Evolutionary conservation across 1,140 invertebrate species (phyloP).

Genomic region (Heliconius nattereri): DNA sequence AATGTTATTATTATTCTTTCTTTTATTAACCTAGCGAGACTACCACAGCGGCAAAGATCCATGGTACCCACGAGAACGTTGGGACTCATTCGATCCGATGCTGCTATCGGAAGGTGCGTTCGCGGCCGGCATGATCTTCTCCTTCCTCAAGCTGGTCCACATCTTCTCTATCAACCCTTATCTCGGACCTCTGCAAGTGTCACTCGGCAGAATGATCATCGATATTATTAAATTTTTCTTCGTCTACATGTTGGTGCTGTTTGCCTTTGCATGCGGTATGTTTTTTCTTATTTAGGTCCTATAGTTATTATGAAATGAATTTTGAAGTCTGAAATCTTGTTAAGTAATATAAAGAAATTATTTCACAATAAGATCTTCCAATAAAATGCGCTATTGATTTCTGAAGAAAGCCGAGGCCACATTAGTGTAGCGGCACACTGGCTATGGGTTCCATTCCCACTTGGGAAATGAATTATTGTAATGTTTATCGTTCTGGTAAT

Average conservation of each 20-base stretch:
- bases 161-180: slow-evolving; percentile 98
- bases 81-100: slow-evolving; percentile 97
- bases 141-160: slow-evolving; percentile 95
- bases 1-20: neutral
- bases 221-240: slow-evolving; percentile 97
- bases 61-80: slow-evolving; percentile 91
- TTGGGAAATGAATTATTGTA: too few species aligned
- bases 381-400: too few species aligned
- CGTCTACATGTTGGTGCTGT: slow-evolving; percentile 93
- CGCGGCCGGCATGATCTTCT: slow-evolving; percentile 97
- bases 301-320: too few species aligned
- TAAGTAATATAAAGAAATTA: too few species aligned
- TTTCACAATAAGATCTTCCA: too few species aligned
- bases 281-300: slow-evolving; percentile 13
- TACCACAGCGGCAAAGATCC: slow-evolving; percentile 87
- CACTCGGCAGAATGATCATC: slow-evolving; percentile 94
- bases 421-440: too few species aligned
- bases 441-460: too few species aligned
- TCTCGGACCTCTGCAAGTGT: slow-evolving; percentile 93
- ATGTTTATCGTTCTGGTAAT: too few species aligned
- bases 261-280: slow-evolving; percentile 93
- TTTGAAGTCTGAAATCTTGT: too few species aligned
- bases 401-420: too few species aligned
- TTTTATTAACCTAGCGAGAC: slow-evolving; percentile 83
- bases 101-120: slow-evolving; percentile 96